Evolutionary conservation across 2,888 invertebrate genomes (phyloP).

Genomic region (Tridacna gigas): DNA sequence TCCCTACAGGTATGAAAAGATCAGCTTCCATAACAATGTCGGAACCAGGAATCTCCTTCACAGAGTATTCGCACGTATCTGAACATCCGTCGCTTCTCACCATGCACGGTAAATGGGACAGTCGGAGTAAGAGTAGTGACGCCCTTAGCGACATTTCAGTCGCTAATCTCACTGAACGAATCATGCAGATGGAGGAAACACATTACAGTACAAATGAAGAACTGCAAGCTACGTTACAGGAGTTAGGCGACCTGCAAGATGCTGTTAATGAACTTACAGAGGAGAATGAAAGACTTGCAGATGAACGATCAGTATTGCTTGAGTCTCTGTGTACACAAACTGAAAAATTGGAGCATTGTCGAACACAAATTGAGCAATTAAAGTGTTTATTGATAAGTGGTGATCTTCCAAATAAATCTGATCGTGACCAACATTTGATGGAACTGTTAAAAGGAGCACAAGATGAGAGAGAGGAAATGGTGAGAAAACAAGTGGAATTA

Average conservation of each 20-base stretch:
- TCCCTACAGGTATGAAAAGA: slow-evolving; percentile 57
- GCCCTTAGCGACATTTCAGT: slow-evolving; percentile 92
- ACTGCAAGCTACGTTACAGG: slow-evolving; percentile 95
- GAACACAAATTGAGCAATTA: slow-evolving; percentile 93
- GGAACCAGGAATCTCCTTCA: slow-evolving; percentile 77
- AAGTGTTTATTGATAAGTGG: slow-evolving; percentile 89
- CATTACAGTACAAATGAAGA: slow-evolving; percentile 88
- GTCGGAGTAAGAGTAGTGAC: slow-evolving; percentile 91
- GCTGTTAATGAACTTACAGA: slow-evolving; percentile 94
- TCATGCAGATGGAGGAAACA: slow-evolving; percentile 96
- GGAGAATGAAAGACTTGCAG: slow-evolving; percentile 93
- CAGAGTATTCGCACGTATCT: slow-evolving; percentile 78
- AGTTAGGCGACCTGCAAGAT: slow-evolving; percentile 94
- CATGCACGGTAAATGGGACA: slow-evolving; percentile 90
- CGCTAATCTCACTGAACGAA: slow-evolving; percentile 95
- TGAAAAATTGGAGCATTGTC: slow-evolving; percentile 94
- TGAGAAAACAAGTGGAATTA: slow-evolving; percentile 91
- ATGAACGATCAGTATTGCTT: slow-evolving; percentile 95
- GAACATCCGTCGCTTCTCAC: slow-evolving; percentile 73
- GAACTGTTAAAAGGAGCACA: slow-evolving; percentile 90
- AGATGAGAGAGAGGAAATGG: slow-evolving; percentile 83
- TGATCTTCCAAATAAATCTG: slow-evolving; percentile 83
- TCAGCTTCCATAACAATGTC: slow-evolving; percentile 77
- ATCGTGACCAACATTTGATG: slow-evolving; percentile 88
- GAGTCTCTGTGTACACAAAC: slow-evolving; percentile 96